Conservation (phyloP, 2,888 invertebrate genomes). For the Eupithecia pulchellata region DNA sequence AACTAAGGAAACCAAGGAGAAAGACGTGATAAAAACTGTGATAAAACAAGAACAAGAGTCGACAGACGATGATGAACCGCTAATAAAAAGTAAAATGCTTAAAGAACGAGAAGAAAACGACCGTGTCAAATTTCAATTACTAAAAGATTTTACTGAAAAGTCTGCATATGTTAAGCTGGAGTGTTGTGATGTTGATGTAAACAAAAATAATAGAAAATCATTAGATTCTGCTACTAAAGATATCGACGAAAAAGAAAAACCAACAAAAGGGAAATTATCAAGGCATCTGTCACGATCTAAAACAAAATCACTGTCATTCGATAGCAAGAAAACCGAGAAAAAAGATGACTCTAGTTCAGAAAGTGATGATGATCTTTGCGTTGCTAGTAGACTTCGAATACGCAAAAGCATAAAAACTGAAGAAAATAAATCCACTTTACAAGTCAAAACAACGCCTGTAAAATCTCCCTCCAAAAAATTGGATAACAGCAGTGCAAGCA, state of each 20-base stretch:
- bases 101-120: constrained; percentile 74
- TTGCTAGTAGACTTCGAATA: constrained; percentile 74
- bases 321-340: constrained; percentile 70
- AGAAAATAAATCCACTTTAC: constrained; percentile 58
- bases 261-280: constrained; percentile 60
- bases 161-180: constrained; percentile 80
- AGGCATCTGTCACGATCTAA: constrained; percentile 64
- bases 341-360: constrained; percentile 71
- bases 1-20: constrained; percentile 52
- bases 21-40: constrained; percentile 52
- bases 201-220: constrained; percentile 72
- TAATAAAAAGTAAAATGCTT: constrained; percentile 75
- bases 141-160: constrained; percentile 79
- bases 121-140: constrained; percentile 70
- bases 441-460: constrained; percentile 65
- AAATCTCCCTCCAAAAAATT: constrained; percentile 71
- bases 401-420: constrained; percentile 82
- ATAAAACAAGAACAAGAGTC: constrained; percentile 74
- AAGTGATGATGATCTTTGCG: constrained; percentile 72
- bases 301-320: constrained; percentile 63
- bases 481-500: constrained; percentile 66
- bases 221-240: constrained; percentile 66
- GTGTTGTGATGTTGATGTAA: constrained; percentile 79
- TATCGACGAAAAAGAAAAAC: constrained; percentile 61
- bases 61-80: constrained; percentile 76